These are phyloP conservation scores for Eurypyga helias DNA, from an alignment of 2,113 vertebrate species.

Conservation along the genomic window DNA sequence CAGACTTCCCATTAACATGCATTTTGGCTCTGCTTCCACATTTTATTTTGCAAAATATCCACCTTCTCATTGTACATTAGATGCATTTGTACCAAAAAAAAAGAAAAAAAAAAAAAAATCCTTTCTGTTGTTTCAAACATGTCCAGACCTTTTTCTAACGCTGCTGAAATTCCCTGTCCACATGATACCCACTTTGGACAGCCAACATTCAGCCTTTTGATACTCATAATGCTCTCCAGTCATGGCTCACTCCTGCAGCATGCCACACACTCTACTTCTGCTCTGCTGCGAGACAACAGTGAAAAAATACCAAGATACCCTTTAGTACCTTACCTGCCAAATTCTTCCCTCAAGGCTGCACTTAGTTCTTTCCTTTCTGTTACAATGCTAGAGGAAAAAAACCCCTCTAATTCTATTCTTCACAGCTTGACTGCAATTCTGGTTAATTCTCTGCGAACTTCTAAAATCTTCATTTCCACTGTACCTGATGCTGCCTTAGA, in stretches of 20 bases:
- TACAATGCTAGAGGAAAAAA: not conserved
- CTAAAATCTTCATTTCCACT: not conserved
- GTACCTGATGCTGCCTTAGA: not conserved
- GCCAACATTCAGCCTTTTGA: not conserved
- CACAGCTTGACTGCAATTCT: slow-evolving; percentile 6
- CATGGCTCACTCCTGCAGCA: not conserved
- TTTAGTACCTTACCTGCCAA: not conserved
- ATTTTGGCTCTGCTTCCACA: not conserved
- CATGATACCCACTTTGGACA: not conserved
- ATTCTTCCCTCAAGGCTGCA: not conserved
- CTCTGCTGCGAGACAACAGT: not conserved
- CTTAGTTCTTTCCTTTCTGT: not conserved
- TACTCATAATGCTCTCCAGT: not conserved
- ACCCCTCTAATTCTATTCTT: not conserved
- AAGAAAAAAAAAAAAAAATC: not conserved
- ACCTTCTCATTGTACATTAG: not conserved
- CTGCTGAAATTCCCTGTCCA: not conserved
- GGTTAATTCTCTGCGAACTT: slow-evolving; percentile 11
- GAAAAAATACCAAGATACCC: not conserved
- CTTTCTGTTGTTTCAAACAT: not conserved
- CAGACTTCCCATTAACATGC: not conserved
- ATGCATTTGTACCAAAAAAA: not conserved
- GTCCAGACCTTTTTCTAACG: not conserved
- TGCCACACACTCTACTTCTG: not conserved
- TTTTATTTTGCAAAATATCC: not conserved